These are phyloP conservation scores for Gymnodraco acuticeps DNA, from an alignment of 2,797 vertebrate species.

Conservation along the genomic window DNA sequence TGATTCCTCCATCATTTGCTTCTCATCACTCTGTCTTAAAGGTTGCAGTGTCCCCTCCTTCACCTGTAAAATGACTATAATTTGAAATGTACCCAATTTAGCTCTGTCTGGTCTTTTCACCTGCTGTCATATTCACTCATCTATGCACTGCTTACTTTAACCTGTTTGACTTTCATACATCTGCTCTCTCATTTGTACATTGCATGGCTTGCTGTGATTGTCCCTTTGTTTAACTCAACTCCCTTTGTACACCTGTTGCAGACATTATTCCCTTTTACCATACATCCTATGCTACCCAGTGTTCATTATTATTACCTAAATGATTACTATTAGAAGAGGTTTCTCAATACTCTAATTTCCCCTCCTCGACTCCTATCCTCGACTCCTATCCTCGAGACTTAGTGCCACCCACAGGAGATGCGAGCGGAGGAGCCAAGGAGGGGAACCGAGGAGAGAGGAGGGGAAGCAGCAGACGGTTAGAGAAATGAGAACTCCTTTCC, in stretches of 20 bases:
- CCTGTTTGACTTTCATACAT: conserved; percentile 4
- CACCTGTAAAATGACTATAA: background rate
- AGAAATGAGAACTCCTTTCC: too few relatives aligned
- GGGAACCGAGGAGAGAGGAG: too few relatives aligned
- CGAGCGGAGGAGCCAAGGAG: too few relatives aligned
- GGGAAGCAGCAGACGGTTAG: too few relatives aligned
- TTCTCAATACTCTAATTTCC: too few relatives aligned
- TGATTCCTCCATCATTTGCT: background rate
- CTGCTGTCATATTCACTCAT: conserved; percentile 14
- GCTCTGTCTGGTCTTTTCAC: background rate
- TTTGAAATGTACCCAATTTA: background rate
- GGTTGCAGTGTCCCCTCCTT: background rate
- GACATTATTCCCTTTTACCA: background rate
- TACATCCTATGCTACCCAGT: background rate
- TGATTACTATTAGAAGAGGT: background rate
- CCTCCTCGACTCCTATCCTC: too few relatives aligned
- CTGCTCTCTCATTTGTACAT: conserved; percentile 8
- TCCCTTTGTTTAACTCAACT: background rate
- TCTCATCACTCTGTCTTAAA: background rate
- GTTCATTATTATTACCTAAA: conserved; percentile 1
- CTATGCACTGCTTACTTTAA: conserved; percentile 7
- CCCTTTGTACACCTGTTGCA: background rate
- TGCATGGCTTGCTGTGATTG: background rate
- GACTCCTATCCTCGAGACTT: too few relatives aligned
- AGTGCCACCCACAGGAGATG: too few relatives aligned